These are phyloP conservation scores for Centroberyx gerrardi DNA, from an alignment of 2,797 vertebrate genomes.

Conservation along the genomic window DNA sequence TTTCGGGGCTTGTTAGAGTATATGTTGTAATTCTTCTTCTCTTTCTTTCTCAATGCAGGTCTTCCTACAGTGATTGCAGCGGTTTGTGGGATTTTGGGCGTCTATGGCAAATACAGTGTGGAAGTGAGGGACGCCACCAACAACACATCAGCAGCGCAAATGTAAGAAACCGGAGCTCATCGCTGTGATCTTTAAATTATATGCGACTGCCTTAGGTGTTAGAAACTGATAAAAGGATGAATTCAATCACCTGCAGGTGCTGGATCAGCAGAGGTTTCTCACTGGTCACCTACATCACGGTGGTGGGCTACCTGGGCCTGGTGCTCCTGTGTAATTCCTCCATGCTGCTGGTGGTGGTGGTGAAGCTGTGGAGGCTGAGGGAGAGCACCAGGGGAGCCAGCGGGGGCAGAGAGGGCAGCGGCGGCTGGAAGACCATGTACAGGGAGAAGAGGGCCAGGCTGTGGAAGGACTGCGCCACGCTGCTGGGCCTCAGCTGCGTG, in stretches of 20 bases:
- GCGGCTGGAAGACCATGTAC: slow-evolving; percentile 15
- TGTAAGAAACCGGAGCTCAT: slow-evolving; percentile 77
- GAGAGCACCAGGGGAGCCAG: rapidly evolving
- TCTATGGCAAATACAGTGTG: slow-evolving; percentile 72
- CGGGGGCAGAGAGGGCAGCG: slow-evolving; percentile 22
- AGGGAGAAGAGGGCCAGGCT: slow-evolving; percentile 62
- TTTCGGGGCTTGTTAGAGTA: not conserved
- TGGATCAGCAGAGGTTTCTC: slow-evolving; percentile 69
- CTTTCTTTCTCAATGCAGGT: slow-evolving; percentile 73
- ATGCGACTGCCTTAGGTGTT: not conserved
- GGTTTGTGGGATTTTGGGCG: slow-evolving; percentile 65
- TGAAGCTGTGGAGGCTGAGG: slow-evolving; percentile 79
- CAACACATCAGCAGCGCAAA: slow-evolving; percentile 39
- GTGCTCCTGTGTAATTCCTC: slow-evolving; percentile 88
- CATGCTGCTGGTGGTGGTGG: slow-evolving; percentile 88
- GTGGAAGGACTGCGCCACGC: slow-evolving; percentile 84
- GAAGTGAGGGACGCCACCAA: rapidly evolving
- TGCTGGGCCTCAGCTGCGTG: slow-evolving; percentile 87
- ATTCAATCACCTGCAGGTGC: slow-evolving; percentile 70
- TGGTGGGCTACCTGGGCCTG: slow-evolving; percentile 86
- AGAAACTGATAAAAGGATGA: not conserved
- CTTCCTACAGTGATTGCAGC: slow-evolving; percentile 78
- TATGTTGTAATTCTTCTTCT: not conserved
- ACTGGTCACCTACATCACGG: slow-evolving; percentile 80
- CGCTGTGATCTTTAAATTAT: not conserved